phyloP scores from a whole-genome alignment of 2,113 vertebrate species.

The Dipodomys ordii region DNA sequence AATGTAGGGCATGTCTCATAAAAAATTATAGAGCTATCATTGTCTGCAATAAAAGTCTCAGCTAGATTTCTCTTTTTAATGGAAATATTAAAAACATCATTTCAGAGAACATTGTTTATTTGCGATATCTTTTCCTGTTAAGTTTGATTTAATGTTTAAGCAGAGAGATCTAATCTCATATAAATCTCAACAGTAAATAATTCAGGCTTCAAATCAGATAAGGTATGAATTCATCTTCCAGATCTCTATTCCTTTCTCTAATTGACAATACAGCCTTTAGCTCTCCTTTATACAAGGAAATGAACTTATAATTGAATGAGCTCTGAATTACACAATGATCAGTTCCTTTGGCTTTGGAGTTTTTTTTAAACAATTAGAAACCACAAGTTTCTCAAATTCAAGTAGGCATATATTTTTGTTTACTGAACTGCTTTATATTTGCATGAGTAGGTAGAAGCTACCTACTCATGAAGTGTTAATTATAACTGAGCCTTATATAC shows the following conservation, averaged over 20 bases:
- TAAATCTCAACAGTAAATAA: slow-evolving; percentile 74
- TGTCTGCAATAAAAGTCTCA: slow-evolving; percentile 55
- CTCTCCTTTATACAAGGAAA: slow-evolving; percentile 52
- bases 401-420: slow-evolving; percentile 56
- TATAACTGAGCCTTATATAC: slow-evolving; percentile 53
- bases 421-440: slow-evolving; percentile 45
- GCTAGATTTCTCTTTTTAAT: slow-evolving; percentile 60
- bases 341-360: slow-evolving; percentile 28
- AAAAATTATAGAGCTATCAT: slow-evolving; percentile 61
- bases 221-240: slow-evolving; percentile 44
- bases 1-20: slow-evolving; percentile 15
- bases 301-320: slow-evolving; percentile 58
- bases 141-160: slow-evolving; percentile 67
- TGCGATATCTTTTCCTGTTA: slow-evolving; percentile 63
- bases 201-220: slow-evolving; percentile 72
- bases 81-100: slow-evolving; percentile 69
- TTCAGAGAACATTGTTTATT: slow-evolving; percentile 57
- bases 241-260: slow-evolving; percentile 72
- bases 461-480: slow-evolving; percentile 26
- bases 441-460: background rate
- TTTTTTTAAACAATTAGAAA: slow-evolving; percentile 64
- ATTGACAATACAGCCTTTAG: slow-evolving; percentile 40
- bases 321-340: slow-evolving; percentile 60
- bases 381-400: slow-evolving; percentile 67
- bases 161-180: slow-evolving; percentile 48